phyloP scores from a whole-genome alignment of 2,113 vertebrate genomes.

The Elachura formosa region DNA sequence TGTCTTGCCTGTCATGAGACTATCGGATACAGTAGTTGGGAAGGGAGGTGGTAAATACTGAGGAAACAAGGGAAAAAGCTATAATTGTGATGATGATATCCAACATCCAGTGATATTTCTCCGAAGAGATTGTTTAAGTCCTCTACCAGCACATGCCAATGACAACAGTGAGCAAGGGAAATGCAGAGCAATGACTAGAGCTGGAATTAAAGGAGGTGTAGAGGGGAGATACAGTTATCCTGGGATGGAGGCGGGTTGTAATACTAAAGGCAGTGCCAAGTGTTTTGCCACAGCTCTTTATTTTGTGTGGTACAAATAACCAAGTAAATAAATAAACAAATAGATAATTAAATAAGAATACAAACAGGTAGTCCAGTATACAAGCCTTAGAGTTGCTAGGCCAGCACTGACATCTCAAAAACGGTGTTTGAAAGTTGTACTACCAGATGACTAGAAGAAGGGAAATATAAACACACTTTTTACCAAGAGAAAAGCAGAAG shows the following conservation, averaged over 20 bases:
- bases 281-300: background rate
- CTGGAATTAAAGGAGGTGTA: fast-evolving
- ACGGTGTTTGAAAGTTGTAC: too few relatives aligned
- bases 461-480: too few relatives aligned
- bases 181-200: fast-evolving
- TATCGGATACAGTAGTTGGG: fast-evolving
- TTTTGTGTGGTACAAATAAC: background rate
- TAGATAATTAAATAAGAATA: too few relatives aligned
- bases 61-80: fast-evolving
- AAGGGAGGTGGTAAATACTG: fast-evolving
- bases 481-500: too few relatives aligned
- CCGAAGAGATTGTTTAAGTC: fast-evolving
- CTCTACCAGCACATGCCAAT: fast-evolving
- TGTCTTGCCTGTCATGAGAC: fast-evolving
- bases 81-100: fast-evolving
- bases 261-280: fast-evolving
- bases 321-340: background rate
- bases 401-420: too few relatives aligned
- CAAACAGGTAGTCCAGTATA: too few relatives aligned
- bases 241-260: fast-evolving
- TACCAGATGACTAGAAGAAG: too few relatives aligned
- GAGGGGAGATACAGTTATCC: fast-evolving
- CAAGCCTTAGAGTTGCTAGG: too few relatives aligned
- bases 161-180: fast-evolving
- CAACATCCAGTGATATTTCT: fast-evolving